These are phyloP conservation scores for Thalassoma bifasciatum DNA, from an alignment of 2,113 vertebrate genomes.

Conservation along the genomic window DNA sequence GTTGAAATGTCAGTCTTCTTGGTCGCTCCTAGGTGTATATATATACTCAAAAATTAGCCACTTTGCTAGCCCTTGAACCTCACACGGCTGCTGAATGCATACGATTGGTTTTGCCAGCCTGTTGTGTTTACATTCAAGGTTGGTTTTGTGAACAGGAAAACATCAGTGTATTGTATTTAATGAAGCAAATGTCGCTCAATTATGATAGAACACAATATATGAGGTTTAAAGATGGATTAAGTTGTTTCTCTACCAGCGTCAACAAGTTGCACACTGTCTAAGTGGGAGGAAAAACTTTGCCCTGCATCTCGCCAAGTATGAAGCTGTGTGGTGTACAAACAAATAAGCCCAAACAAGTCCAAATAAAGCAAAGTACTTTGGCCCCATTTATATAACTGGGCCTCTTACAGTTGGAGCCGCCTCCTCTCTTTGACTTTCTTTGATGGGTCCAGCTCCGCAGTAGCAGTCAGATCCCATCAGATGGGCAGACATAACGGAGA, in stretches of 20 bases:
- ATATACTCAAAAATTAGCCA: constrained; percentile 64
- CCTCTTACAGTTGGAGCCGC: constrained; percentile 77
- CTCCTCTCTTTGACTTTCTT: constrained; percentile 70
- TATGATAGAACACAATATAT: constrained; percentile 39
- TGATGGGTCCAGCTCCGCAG: constrained; percentile 73
- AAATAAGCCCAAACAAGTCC: constrained; percentile 81
- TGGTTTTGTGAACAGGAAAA: no score
- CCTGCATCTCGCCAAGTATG: constrained; percentile 72
- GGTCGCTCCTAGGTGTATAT: constrained; percentile 32
- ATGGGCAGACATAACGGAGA: constrained; percentile 66
- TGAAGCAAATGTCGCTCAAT: constrained; percentile 62
- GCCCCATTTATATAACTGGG: constrained; percentile 78
- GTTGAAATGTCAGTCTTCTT: constrained; percentile 73
- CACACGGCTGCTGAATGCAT: constrained; percentile 50
- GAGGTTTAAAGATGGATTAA: constrained; percentile 62
- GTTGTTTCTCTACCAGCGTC: constrained; percentile 58
- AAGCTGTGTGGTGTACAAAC: constrained; percentile 81
- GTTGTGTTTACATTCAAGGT: no score
- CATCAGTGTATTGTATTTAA: constrained; percentile 25
- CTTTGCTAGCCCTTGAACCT: constrained; percentile 65
- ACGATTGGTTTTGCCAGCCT: constrained; percentile 30
- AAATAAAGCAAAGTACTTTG: constrained; percentile 84
- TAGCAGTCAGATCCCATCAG: constrained; percentile 74
- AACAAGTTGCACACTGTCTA: constrained; percentile 71
- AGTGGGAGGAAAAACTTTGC: constrained; percentile 70